These are phyloP conservation scores for Oreochromis mossambicus DNA, from an alignment of 2,797 vertebrate species.

Conservation along the genomic window DNA sequence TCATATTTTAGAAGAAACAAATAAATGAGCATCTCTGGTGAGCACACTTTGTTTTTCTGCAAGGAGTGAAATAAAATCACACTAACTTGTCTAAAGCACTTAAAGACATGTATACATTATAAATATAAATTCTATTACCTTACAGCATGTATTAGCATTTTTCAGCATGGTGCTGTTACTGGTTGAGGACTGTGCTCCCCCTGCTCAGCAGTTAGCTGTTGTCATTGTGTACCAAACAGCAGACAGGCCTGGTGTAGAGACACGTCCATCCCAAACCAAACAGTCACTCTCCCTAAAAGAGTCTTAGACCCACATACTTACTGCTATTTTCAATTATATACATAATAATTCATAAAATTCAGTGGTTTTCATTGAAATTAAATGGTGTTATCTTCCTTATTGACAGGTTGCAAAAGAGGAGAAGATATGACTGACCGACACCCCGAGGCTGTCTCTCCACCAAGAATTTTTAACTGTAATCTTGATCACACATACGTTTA, in stretches of 20 bases:
- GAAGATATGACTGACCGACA: background rate
- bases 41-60: background rate
- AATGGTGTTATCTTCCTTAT: background rate
- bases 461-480: background rate
- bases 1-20: background rate
- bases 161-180: background rate
- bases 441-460: background rate
- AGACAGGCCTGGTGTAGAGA: background rate
- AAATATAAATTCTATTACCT: background rate
- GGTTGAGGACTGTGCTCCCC: background rate
- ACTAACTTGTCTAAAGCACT: background rate
- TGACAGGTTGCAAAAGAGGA: background rate
- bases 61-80: background rate
- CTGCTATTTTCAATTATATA: background rate
- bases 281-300: no score
- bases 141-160: accelerated
- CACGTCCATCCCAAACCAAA: background rate
- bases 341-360: accelerated
- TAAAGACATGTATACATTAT: background rate
- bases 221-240: background rate
- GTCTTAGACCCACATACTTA: background rate
- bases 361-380: background rate
- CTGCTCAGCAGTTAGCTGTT: background rate
- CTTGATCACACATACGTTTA: background rate
- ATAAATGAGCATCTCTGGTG: background rate